Evolutionary conservation across 2,888 invertebrate species (phyloP), one percentile per base, ranked within the genome.

Genomic region (Lissocephala sabroskyi): DNA sequence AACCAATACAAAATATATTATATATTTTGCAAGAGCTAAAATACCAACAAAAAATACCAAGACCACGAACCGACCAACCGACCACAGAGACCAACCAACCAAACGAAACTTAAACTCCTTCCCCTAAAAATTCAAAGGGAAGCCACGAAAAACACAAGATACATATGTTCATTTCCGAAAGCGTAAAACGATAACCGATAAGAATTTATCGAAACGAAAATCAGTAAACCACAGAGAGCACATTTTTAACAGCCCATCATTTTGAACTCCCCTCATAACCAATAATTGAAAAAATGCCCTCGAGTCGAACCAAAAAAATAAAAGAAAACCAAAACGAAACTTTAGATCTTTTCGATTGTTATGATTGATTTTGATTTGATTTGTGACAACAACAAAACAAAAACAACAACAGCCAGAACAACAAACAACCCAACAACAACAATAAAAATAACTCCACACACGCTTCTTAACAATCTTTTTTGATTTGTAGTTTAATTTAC

Each of bases 181-280:
- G 51, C 44, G 57, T 55, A 56, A 57, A 56, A 55, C 54, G 55
- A 58, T 46, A 40, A 56, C 59, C n/a, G n/a, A 58, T 50, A 51
- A 56, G 53, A 57, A n/a, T n/a, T n/a, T n/a, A n/a, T 61, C 59
- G 45, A 51, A 54, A 58, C 44, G 41, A 40, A 35, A 35, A 16
- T 35, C 10, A 16, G 16, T 16, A 35, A 10, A 33, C 16, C 23
- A 3, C 3, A 23, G 23, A 35, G 3, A 35, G 35, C 35, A 35
- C 35, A 16, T 14, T 17, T 35, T 35, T 35, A 14, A 7, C 13
- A 9, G 35, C 17, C 9, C 35, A 35, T 35, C 17, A 33, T 32
- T 32, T 32, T 13, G 13, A 33, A 35, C 11, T 28, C 41, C 17
- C 29, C 44, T 45, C 41, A 41, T 29, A 19, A 45, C 45, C 32